These are phyloP conservation scores for Manis javanica DNA, from an alignment of 2,797 vertebrate species.

Conservation along the genomic window DNA sequence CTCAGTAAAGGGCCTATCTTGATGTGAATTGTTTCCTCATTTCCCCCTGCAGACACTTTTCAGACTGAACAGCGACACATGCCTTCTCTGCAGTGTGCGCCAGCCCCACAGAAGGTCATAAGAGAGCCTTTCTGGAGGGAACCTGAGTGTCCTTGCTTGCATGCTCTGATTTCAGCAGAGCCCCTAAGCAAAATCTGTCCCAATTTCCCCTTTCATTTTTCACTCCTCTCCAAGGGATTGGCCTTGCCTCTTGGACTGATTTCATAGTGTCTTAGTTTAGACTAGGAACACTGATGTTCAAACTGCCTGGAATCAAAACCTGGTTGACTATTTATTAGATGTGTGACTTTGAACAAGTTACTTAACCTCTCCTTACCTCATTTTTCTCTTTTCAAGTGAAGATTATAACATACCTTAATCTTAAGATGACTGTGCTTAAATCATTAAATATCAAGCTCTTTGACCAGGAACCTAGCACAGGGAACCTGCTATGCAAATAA, in stretches of 20 bases:
- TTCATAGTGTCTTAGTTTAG: background rate
- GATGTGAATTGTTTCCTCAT: background rate
- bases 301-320: background rate
- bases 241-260: background rate
- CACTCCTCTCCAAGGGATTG: background rate
- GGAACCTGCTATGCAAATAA: background rate
- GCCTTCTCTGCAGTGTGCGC: background rate
- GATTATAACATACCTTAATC: background rate
- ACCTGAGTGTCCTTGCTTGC: background rate
- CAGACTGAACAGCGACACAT: background rate
- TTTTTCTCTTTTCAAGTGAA: background rate
- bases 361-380: background rate
- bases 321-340: background rate
- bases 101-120: background rate
- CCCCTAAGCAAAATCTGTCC: background rate
- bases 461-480: background rate
- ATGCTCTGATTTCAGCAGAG: background rate
- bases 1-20: background rate
- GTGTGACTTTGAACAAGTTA: background rate
- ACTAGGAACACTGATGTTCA: background rate
- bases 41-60: background rate
- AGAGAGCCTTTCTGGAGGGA: background rate
- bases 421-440: background rate
- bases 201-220: background rate
- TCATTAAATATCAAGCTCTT: background rate